phyloP scores from a whole-genome alignment of 2,113 vertebrate genomes.

The Chiloscyllium plagiosum region DNA sequence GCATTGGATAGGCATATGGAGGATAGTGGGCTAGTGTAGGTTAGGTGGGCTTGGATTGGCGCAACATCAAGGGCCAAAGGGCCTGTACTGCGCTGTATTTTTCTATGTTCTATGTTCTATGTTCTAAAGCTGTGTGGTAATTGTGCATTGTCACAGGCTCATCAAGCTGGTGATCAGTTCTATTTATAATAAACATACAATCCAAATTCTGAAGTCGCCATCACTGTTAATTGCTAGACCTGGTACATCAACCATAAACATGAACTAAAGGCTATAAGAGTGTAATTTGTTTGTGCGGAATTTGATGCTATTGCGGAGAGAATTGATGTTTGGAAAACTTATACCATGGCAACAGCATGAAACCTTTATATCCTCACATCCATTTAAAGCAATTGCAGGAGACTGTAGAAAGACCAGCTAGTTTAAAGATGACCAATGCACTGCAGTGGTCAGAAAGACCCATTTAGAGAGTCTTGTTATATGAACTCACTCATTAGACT shows the following conservation, averaged over 20 bases:
- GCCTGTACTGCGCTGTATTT: too few species aligned
- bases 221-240: neutral
- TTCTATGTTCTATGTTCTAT: too few species aligned
- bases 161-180: neutral
- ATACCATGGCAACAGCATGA: neutral
- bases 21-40: too few species aligned
- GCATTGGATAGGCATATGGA: too few species aligned
- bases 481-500: neutral
- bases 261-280: too few species aligned
- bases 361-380: neutral
- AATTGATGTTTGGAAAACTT: neutral
- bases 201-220: neutral
- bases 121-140: neutral
- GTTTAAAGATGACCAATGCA: neutral
- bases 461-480: neutral
- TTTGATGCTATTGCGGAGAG: too few species aligned
- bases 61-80: too few species aligned
- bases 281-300: too few species aligned
- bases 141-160: neutral
- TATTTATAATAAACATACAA: neutral
- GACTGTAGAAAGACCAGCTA: neutral
- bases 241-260: too few species aligned
- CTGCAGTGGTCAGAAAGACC: neutral
- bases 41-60: too few species aligned
- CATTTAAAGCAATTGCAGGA: neutral